Evolutionary conservation across 2,113 vertebrate species (phyloP).

Genomic region (Petrocephalus microphthalmus): DNA sequence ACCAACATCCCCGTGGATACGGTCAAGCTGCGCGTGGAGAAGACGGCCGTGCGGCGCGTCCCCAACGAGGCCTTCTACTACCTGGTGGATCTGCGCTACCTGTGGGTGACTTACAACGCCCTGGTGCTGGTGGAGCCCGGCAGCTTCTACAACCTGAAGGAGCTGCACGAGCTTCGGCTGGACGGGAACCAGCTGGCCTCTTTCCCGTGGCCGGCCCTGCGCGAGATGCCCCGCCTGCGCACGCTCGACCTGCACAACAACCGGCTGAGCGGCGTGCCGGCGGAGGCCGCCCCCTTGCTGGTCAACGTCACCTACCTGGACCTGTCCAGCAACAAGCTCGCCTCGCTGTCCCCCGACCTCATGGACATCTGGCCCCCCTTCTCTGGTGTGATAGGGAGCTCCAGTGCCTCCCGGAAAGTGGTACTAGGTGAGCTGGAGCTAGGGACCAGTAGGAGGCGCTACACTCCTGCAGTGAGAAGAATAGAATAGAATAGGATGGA

Average conservation of each 20-base stretch:
- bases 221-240: slow-evolving; percentile 76
- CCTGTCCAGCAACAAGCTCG: slow-evolving; percentile 89
- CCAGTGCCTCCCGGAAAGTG: slow-evolving; percentile 60
- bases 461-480: not conserved
- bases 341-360: slow-evolving; percentile 77
- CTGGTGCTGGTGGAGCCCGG: slow-evolving; percentile 70
- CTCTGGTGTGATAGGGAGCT: slow-evolving; percentile 46
- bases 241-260: slow-evolving; percentile 92
- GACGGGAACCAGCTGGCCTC: slow-evolving; percentile 78
- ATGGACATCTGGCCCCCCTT: slow-evolving; percentile 88
- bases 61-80: slow-evolving; percentile 92
- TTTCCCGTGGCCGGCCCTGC: slow-evolving; percentile 88
- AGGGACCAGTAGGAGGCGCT: not conserved
- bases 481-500: no score
- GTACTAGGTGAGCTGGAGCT: slow-evolving; percentile 70
- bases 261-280: slow-evolving; percentile 65
- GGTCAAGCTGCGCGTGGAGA: slow-evolving; percentile 85
- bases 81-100: slow-evolving; percentile 78
- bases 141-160: slow-evolving; percentile 90
- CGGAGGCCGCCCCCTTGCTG: slow-evolving; percentile 67
- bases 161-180: slow-evolving; percentile 82
- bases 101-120: slow-evolving; percentile 90
- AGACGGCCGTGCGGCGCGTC: slow-evolving; percentile 72
- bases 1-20: slow-evolving; percentile 84
- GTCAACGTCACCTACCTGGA: slow-evolving; percentile 84